A percentile compares a stretch with the other conserved stretches of the same genome.
Evolutionary conservation across 2,113 vertebrate species (phyloP).

Genomic region (Chlamydotis undulata): DNA sequence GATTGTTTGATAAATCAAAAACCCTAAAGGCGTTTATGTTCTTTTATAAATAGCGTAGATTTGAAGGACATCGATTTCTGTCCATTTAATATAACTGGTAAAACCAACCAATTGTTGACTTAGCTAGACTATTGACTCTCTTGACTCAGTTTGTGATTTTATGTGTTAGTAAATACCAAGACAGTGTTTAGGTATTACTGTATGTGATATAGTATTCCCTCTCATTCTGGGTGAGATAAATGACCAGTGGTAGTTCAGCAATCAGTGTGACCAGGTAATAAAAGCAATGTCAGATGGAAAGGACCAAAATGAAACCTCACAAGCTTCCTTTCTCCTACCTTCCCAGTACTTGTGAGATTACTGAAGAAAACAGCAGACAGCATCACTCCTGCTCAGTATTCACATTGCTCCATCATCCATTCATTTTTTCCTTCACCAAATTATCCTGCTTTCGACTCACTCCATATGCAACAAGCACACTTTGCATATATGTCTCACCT

Average conservation of each 20-base stretch:
- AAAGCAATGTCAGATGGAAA: neutral
- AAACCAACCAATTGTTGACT: neutral
- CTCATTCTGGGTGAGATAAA: neutral
- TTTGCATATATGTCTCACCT: neutral
- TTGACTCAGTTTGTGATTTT: neutral
- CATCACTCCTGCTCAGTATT: neutral
- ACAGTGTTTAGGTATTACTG: accelerated
- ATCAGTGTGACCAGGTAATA: neutral
- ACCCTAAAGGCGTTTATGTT: neutral
- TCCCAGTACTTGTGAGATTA: neutral
- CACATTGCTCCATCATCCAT: neutral
- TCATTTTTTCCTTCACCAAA: neutral
- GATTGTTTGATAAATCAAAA: neutral
- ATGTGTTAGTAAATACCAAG: neutral
- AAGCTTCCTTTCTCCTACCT: neutral
- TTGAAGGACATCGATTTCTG: neutral
- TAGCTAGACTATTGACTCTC: neutral
- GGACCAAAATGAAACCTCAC: neutral
- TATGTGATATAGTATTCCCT: neutral
- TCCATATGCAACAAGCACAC: neutral
- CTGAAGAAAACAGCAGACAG: neutral
- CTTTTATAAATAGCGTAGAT: neutral
- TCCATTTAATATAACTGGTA: neutral
- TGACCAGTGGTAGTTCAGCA: neutral
- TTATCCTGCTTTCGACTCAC: neutral